A percentile compares a stretch with the other conserved stretches of the same genome.
Conservation (phyloP, 2,797 vertebrate genomes). For the Trachurus trachurus region DNA sequence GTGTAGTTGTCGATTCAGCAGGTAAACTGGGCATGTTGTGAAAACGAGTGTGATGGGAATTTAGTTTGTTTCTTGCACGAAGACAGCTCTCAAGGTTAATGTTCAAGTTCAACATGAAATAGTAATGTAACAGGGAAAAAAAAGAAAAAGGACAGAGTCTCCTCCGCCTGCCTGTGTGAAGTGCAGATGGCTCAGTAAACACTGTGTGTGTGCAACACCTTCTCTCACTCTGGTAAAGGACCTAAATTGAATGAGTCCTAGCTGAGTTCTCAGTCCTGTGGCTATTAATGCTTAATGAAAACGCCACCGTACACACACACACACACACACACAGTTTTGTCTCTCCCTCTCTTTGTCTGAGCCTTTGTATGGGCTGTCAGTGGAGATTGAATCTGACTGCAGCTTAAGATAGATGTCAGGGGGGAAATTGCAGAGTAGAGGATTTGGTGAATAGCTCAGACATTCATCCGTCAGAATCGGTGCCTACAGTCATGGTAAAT, state of each 20-base stretch:
- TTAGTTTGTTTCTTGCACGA: neutral
- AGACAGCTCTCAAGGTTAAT: neutral
- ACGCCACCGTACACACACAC: slow-evolving; percentile 7
- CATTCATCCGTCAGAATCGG: slow-evolving; percentile 54
- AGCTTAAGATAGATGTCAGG: slow-evolving; percentile 52
- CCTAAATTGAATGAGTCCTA: slow-evolving; percentile 45
- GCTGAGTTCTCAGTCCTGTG: slow-evolving; percentile 37
- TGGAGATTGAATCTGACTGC: slow-evolving; percentile 59
- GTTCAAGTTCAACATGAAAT: neutral
- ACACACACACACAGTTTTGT: slow-evolving; percentile 14
- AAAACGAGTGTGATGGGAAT: neutral
- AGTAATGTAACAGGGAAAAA: neutral
- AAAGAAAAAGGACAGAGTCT: neutral
- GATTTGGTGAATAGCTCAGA: slow-evolving; percentile 65
- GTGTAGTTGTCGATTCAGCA: neutral
- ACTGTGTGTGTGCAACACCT: slow-evolving; percentile 9
- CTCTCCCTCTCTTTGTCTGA: slow-evolving; percentile 37
- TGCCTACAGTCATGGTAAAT: slow-evolving; percentile 40
- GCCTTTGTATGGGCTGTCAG: slow-evolving; percentile 50
- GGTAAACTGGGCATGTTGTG: neutral
- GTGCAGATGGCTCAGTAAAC: slow-evolving; percentile 19
- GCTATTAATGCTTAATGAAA: slow-evolving; percentile 63
- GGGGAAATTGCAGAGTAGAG: slow-evolving; percentile 58
- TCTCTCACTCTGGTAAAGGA: slow-evolving; percentile 35
- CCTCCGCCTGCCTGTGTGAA: slow-evolving; percentile 9